Evolutionary conservation across 2,113 vertebrate genomes (phyloP), one percentile per base, ranked within the genome.

Genomic region (Stegastes partitus): DNA sequence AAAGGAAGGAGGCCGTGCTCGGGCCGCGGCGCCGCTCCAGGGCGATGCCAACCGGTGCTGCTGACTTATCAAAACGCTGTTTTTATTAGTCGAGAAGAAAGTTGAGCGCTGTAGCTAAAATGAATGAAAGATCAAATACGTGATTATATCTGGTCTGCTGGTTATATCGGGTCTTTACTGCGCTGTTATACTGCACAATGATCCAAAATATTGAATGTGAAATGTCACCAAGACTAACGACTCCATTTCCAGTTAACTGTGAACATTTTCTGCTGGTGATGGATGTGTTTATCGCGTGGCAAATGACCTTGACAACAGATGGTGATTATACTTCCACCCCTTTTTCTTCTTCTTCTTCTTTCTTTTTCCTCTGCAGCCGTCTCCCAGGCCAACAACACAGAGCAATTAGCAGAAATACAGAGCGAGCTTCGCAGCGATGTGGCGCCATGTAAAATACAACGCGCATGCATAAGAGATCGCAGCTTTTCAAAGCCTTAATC

Each of bases 241-340:
- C 88, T 89, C 79, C 78, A 86, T 91, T 91, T 70, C 70, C 82
- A 84, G 74, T 83, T 84, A 74, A 82, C 75, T 82, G 82, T 73
- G 82, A 82, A 77, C 79, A 49, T 81, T 90, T 78, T 76, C 73
- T 39, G 65, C 39, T 56, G 16, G 14, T 91, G 92, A 93, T 87
- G 83, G 90, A 94, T 94, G 91, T 85, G 85, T 93, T 90, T 88
- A 89, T 84, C 53, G 49, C 74, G 68, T 79, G 84, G 85, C 72
- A 82, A 83, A 81, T 84, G 91, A 93, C 92, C 92, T 94, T 93
- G 91, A 92, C 89, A 88, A 85, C 90, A 93, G 90, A 93, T 88
- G 92, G 87, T 56, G 82, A 76, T 87, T 86, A 87, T 71, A 80
- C 68, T 71, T 85, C 25, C 74, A 26, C 68, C 70, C 44, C 23